Percentiles rank a stretch among this genome's conserved stretches.
These are phyloP conservation scores for Dipodomys stephensi DNA, from an alignment of 2,113 vertebrate genomes.

Conservation along the genomic window DNA sequence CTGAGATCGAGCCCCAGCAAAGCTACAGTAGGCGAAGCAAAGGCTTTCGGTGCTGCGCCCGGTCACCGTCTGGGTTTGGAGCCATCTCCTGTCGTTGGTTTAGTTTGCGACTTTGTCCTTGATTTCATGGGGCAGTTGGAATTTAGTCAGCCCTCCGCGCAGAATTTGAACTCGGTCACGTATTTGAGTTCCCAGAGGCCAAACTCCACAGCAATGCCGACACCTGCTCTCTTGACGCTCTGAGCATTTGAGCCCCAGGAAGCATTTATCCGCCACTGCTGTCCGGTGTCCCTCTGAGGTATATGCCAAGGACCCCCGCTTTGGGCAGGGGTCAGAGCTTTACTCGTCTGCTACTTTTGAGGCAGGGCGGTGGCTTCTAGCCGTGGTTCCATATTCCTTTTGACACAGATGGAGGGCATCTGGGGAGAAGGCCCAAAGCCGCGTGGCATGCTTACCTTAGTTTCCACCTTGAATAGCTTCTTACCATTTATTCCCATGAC, in stretches of 20 bases:
- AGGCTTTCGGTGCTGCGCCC: too few species aligned
- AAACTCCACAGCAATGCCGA: not conserved
- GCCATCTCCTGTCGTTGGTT: not conserved
- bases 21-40: too few species aligned
- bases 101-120: conserved; percentile 13
- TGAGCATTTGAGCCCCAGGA: not conserved
- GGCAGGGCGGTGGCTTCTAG: not conserved
- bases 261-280: not conserved
- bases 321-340: not conserved
- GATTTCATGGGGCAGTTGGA: not conserved
- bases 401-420: not conserved
- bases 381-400: conserved; percentile 11
- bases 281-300: not conserved
- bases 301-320: not conserved
- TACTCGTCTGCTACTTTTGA: too few species aligned
- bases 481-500: not conserved
- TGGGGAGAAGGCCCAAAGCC: not conserved
- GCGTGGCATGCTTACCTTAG: not conserved
- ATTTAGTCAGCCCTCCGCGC: not conserved
- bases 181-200: not conserved
- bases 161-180: not conserved
- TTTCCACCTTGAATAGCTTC: not conserved
- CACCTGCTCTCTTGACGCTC: not conserved
- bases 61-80: not conserved
- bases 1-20: too few species aligned